Base-by-base conservation (phyloP, 2,888 invertebrate genomes). In the Drosophila yooni region DNA sequence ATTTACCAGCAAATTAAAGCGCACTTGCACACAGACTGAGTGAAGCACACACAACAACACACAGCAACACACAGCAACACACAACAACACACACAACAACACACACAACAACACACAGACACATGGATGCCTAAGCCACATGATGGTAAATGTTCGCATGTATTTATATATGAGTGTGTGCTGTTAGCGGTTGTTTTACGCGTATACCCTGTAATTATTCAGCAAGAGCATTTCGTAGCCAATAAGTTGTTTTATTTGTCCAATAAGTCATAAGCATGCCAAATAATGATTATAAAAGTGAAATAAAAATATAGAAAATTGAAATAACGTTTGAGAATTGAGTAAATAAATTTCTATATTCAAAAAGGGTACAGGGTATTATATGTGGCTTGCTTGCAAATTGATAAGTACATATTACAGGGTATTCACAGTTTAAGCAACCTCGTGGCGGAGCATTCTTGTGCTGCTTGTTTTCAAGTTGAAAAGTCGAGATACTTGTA, bases 1-100 rank as follows among this genome's bases (percentile, higher is more conserved):
- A 90, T 88, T 86, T 87, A 82, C 74, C 88, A 82, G 89, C 79
- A 89, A 88, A 87, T 87, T 87, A 87, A 87, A 87, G 77, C 76
- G 70, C 76, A 79, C 70, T 71, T 68, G 69, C 50, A 74, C 59
- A 75, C 73, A 68, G 13, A 4, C 50, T 65, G 61, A 70, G 65
- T 27, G 18, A n/a, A 38, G 11, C 27, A 27, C 25, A 46, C 46
- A 25, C 25, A 46, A 46, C 21, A 43, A 43, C 43, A 11, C 18
- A 36, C 36, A 13, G 5, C 34, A 34, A n/a, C 29, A 29, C 27
- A 68, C 77, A 2, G 27, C 27, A 27, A 27, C 76, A 65, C 75
- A 78, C 66, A 50, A 31, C 31, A 31, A 66, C 52, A n/a, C n/a
- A n/a, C n/a, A n/a, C n/a, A n/a, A n/a, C 27, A 27, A 27, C 76